Percentiles rank a stretch among this genome's conserved stretches.
Evolutionary conservation across 2,888 invertebrate species (phyloP).

Genomic region (Lasioglossum vierecki): DNA sequence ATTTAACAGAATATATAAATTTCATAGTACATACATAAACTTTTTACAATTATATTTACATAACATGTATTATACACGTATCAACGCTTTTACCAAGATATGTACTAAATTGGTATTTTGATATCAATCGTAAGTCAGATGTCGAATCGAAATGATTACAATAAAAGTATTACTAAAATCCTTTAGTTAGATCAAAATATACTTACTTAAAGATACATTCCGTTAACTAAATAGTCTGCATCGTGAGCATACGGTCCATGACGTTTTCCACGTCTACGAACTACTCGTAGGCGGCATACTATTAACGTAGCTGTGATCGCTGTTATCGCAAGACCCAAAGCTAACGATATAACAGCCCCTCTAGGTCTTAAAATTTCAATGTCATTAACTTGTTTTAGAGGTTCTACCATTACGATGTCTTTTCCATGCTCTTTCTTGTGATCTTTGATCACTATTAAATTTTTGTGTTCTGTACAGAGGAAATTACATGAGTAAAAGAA

Average conservation of each 20-base stretch:
- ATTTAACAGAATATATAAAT: conserved; percentile 30
- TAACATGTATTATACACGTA: conserved; percentile 24
- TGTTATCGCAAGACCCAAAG: conserved; percentile 92
- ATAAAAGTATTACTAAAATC: conserved; percentile 36
- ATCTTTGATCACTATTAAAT: conserved; percentile 62
- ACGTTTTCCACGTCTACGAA: conserved; percentile 90
- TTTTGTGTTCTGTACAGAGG: conserved; percentile 55
- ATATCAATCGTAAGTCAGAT: conserved; percentile 1
- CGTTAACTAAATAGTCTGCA: conserved; percentile 98
- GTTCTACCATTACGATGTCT: conserved; percentile 72
- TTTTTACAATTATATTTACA: conserved; percentile 33
- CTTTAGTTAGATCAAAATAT: conserved; percentile 27
- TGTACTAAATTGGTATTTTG: conserved; percentile 3
- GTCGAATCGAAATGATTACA: conserved; percentile 20
- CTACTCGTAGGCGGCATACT: conserved; percentile 92
- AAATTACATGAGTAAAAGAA: neutral
- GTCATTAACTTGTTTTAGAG: conserved; percentile 73
- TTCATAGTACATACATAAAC: conserved; percentile 28
- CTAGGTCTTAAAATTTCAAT: conserved; percentile 86
- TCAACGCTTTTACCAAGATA: neutral
- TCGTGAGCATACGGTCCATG: conserved; percentile 95
- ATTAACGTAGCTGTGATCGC: conserved; percentile 92
- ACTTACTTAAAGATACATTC: conserved; percentile 94
- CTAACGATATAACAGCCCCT: conserved; percentile 92
- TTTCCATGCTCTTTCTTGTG: conserved; percentile 58